Evolutionary conservation across 2,113 vertebrate species (phyloP), one percentile per base, ranked within the genome.

Genomic region (Argyrosomus japonicus): DNA sequence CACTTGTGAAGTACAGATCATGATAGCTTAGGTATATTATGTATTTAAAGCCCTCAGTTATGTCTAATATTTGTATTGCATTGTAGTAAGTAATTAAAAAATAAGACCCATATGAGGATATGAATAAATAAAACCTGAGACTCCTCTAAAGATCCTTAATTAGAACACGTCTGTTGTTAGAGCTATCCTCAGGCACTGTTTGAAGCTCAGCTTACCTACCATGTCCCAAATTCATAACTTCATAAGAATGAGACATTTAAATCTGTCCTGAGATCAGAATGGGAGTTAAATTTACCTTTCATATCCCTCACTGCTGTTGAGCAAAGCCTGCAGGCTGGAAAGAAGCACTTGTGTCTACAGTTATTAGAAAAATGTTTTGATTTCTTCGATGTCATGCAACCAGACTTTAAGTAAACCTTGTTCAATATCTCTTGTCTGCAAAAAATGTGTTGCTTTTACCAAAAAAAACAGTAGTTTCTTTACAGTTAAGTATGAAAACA

Each of bases 201-300:
- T 75, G 56, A 71, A 74, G 43, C 57, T 58, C 69, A 78, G 12
- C 60, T 25, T 25, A 45, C 5, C 2, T n/a, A 45, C 5, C 2
- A 4, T 19, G 47, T 60, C 43, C 57, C 19, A 64, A 51, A 73
- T 57, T 45, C 79, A 79, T 63, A 75, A 61, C 74, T 69, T 75
- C 53, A 29, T 25, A 45, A 70, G 7, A 25, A 10, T 21, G 61
- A 84, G 47, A 47, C 45, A 25, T 51, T 77, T 36, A 51, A 64
- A 23, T 51, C 75, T 61, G 71, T 74, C 25, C 54, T 70, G 57
- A 62, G 36, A 77, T 57, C 71, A 27, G 56, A 72, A 51, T 29
- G 25, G 6, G 18, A 54, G 19, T 48, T 57, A 2, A 68, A 60
- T 58, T 65, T 29, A 61, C 43, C n/a, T 74, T 50, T 62, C 23